Evolutionary conservation across 2,888 invertebrate genomes (phyloP).

Genomic region (Tholera decimalis): DNA sequence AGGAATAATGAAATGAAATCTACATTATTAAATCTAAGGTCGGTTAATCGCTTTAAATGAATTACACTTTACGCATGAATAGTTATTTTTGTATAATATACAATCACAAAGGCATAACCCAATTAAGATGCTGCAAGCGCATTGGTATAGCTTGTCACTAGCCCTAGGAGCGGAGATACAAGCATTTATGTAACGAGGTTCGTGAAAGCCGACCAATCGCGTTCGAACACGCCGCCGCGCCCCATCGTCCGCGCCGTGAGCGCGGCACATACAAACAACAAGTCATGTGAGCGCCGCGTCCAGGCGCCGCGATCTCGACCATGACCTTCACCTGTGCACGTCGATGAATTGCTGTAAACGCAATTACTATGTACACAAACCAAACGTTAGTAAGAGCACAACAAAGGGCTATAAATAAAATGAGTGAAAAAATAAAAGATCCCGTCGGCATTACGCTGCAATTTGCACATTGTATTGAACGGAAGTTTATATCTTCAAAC

Average conservation of each 20-base stretch:
- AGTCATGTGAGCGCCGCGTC: slow-evolving; percentile 82
- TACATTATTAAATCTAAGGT: neutral
- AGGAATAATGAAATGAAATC: slow-evolving; percentile 34
- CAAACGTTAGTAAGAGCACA: slow-evolving; percentile 64
- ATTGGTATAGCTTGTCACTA: slow-evolving; percentile 43
- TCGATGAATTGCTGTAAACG: slow-evolving; percentile 74
- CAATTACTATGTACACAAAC: slow-evolving; percentile 68
- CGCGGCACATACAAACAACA: slow-evolving; percentile 73
- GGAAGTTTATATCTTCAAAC: slow-evolving; percentile 69
- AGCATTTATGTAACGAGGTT: slow-evolving; percentile 69
- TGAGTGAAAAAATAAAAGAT: slow-evolving; percentile 50
- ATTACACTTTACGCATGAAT: neutral
- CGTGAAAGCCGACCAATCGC: slow-evolving; percentile 79
- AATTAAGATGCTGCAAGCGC: slow-evolving; percentile 38
- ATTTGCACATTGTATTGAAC: slow-evolving; percentile 68
- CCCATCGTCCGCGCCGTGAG: slow-evolving; percentile 25
- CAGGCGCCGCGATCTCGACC: slow-evolving; percentile 78
- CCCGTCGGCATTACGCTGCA: slow-evolving; percentile 57
- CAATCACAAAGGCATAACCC: slow-evolving; percentile 4
- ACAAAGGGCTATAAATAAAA: slow-evolving; percentile 71
- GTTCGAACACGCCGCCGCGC: slow-evolving; percentile 77
- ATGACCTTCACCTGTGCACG: slow-evolving; percentile 84
- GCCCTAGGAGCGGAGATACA: slow-evolving; percentile 50
- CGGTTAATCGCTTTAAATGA: neutral
- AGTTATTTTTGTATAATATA: neutral